Base-by-base conservation (phyloP, 2,888 invertebrate species). In the Pachycephus smyrnensis region DNA sequence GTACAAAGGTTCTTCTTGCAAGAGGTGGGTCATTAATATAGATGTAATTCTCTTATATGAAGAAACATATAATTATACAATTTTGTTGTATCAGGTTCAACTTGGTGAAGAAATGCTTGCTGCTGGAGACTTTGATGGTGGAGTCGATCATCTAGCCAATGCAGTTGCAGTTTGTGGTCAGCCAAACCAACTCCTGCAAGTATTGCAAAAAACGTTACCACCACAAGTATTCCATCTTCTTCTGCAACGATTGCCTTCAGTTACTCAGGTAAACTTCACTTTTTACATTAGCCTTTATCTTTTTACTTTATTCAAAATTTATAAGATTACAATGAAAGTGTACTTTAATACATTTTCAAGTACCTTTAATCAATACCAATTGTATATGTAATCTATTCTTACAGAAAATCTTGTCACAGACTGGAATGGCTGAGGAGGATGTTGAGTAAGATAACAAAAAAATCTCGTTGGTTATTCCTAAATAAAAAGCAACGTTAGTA, bases 141-240 rank as follows among this genome's bases (percentile, higher is more conserved):
- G 98, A 68, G 97, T 99, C 76, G 98, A 98, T 91, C 99, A 99
- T 93, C 94, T 99, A 84, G 97, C 97, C 73, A 98, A 98, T 92
- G 99, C 99, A 12, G 97, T 99, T n/a, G 97, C 98, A 4, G 97
- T 99, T 36, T 99, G 99, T 90, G 98, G 98, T 15, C 98, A 99
- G 91, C 97, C 98, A 0, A 95, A 96, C 87, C 97, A 98, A 90
- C 93, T 98, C 76, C 94, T 98, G 75, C 95, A 96, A 90, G 96
- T 97, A 81, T 94, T 99, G 77, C 98, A 98, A 92, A 98, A 98
- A 92, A 98, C 99, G 68, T 94, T 99, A 92, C 98, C 99, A 78
- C 97, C 98, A 32, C 97, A 97, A 88, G 97, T 98, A 91, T 99
- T 98, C 94, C 96, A 97, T 88, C 93, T 98, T 88, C 94, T 98